Conservation (phyloP, 2,797 vertebrate species). For the Trachops cirrhosus region DNA sequence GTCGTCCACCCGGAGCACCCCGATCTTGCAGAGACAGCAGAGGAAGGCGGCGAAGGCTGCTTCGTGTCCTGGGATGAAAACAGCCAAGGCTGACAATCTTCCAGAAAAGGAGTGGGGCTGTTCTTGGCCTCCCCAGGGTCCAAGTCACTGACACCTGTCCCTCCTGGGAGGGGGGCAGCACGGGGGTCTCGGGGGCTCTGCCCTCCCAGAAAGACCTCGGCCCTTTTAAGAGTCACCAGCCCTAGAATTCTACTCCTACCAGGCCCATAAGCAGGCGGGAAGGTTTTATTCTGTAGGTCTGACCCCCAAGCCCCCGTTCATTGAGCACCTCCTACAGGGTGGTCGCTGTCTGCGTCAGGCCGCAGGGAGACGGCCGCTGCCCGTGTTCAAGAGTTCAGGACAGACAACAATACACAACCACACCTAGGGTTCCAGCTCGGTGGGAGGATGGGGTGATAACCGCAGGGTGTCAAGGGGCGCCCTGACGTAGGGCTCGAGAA, state of each 20-base stretch:
- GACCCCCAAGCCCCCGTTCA: not conserved
- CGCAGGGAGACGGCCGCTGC: not conserved
- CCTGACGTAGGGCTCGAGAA: not conserved
- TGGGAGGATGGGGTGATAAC: not conserved
- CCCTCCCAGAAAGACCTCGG: not conserved
- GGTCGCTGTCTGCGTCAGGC: not conserved
- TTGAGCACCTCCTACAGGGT: not conserved
- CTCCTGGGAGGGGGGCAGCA: not conserved
- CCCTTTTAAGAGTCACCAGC: not conserved
- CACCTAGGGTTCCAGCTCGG: not conserved
- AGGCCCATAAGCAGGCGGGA: not conserved
- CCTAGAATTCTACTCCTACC: not conserved
- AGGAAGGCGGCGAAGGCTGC: slow-evolving; percentile 97
- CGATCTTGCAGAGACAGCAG: slow-evolving; percentile 96
- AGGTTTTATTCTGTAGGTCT: not conserved
- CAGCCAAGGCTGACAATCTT: not conserved
- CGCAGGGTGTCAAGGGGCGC: not conserved
- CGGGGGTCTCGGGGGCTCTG: not conserved
- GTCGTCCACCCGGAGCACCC: slow-evolving; percentile 91
- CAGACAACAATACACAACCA: not conserved
- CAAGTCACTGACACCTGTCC: not conserved
- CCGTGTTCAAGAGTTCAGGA: not conserved
- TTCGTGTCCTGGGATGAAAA: slow-evolving; percentile 89
- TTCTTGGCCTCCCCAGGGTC: not conserved
- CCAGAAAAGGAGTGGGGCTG: not conserved